Evolutionary conservation across 1,140 invertebrate genomes (phyloP).

Genomic region (Anastrepha obliqua): DNA sequence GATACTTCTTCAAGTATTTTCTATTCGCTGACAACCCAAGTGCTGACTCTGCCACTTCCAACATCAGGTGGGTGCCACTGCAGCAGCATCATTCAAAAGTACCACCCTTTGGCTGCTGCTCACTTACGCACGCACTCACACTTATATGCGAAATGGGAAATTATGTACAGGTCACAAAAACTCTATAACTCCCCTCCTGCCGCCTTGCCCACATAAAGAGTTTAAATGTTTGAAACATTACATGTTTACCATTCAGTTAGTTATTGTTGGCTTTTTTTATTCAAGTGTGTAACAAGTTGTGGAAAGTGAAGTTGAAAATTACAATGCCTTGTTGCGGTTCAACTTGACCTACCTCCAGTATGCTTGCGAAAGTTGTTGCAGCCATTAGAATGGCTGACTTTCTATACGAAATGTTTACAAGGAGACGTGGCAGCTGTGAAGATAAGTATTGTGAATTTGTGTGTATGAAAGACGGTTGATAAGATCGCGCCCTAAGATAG

Average conservation of each 20-base stretch:
- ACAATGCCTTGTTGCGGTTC: not conserved
- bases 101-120: not conserved
- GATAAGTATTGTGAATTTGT: no score
- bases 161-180: not conserved
- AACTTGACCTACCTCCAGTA: not conserved
- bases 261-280: not conserved
- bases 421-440: no score
- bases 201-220: not conserved
- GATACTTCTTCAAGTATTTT: not conserved
- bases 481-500: no score
- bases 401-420: no score
- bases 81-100: not conserved
- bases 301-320: not conserved
- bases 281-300: not conserved
- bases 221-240: conserved; percentile 9
- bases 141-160: not conserved
- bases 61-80: not conserved
- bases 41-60: not conserved
- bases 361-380: no score
- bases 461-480: no score
- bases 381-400: no score
- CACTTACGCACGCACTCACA: not conserved
- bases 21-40: not conserved
- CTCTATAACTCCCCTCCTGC: not conserved
- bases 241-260: not conserved